Percentiles rank a stretch among this genome's conserved stretches.
phyloP scores from a whole-genome alignment of 2,797 vertebrate species.

The Malurus leucopterus region DNA sequence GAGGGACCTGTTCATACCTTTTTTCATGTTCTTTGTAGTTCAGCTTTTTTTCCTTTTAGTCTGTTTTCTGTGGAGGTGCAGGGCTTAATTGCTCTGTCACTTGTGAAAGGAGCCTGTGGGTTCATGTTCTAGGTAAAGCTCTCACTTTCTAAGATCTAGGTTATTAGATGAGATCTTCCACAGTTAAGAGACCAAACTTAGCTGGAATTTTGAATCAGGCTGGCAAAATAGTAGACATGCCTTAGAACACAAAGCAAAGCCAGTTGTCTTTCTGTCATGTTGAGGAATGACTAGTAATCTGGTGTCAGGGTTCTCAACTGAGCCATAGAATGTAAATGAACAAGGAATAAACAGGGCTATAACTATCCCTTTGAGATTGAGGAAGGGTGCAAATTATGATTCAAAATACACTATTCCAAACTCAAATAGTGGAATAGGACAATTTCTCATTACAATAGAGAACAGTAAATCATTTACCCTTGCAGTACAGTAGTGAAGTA shows the following conservation, averaged over 20 bases:
- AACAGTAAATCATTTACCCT: background rate
- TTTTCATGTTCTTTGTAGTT: background rate
- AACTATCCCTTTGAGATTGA: background rate
- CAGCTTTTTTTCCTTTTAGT: background rate
- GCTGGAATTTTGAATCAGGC: background rate
- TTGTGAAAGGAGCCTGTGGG: background rate
- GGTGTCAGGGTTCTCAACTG: slow-evolving; percentile 15
- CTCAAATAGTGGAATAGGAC: background rate
- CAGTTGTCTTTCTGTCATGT: background rate
- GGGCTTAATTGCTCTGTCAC: background rate
- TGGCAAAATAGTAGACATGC: background rate
- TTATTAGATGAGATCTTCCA: background rate
- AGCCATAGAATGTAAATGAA: background rate
- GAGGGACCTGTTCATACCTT: background rate
- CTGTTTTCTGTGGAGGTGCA: background rate
- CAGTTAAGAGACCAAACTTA: background rate
- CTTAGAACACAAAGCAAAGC: background rate
- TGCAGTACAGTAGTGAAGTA: background rate
- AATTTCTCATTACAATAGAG: background rate
- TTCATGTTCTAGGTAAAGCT: background rate
- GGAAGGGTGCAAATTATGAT: background rate
- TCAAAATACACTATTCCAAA: background rate
- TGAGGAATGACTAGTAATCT: background rate
- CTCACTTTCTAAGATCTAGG: background rate
- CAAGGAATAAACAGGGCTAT: slow-evolving; percentile 4